A percentile compares a stretch with the other conserved stretches of the same genome.
Evolutionary conservation across 1,140 invertebrate genomes (phyloP).

Genomic region (Psix sp.): DNA sequence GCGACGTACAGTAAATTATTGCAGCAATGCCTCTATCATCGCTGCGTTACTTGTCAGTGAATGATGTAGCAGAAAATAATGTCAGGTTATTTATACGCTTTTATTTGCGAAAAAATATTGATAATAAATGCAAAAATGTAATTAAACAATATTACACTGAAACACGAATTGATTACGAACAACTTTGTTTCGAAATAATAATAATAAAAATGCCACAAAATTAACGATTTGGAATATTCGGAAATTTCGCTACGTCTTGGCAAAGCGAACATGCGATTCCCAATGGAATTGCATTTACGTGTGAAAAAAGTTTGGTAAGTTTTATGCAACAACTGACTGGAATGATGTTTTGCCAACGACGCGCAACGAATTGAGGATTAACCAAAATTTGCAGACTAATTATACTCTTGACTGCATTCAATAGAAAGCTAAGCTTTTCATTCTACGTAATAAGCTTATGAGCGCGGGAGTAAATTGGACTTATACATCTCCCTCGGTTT

Average conservation of each 20-base stretch:
- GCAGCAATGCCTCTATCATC: slow-evolving; percentile 8
- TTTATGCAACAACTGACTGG: slow-evolving; percentile 29
- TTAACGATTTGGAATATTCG: too few species aligned
- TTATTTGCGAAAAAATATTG: too few species aligned
- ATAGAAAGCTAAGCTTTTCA: slow-evolving; percentile 58
- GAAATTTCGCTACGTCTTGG: too few species aligned
- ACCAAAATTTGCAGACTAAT: slow-evolving; percentile 55
- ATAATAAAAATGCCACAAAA: too few species aligned
- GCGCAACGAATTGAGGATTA: slow-evolving; percentile 52
- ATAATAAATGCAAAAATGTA: too few species aligned
- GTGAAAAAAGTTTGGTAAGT: too few species aligned
- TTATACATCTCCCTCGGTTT: slow-evolving; percentile 45
- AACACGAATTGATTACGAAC: too few species aligned
- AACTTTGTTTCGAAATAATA: too few species aligned
- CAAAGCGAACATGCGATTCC: too few species aligned
- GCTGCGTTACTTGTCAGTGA: slow-evolving; percentile 18
- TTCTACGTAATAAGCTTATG: slow-evolving; percentile 54
- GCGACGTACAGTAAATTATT: slow-evolving; percentile 23
- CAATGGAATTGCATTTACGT: too few species aligned
- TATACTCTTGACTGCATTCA: slow-evolving; percentile 40
- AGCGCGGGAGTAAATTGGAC: slow-evolving; percentile 51
- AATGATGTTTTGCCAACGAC: slow-evolving; percentile 28
- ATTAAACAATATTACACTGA: too few species aligned
- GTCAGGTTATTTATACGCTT: too few species aligned
- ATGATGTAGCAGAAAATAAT: neutral